Conservation (phyloP, 2,888 invertebrate species). For the Lymantria monacha region DNA sequence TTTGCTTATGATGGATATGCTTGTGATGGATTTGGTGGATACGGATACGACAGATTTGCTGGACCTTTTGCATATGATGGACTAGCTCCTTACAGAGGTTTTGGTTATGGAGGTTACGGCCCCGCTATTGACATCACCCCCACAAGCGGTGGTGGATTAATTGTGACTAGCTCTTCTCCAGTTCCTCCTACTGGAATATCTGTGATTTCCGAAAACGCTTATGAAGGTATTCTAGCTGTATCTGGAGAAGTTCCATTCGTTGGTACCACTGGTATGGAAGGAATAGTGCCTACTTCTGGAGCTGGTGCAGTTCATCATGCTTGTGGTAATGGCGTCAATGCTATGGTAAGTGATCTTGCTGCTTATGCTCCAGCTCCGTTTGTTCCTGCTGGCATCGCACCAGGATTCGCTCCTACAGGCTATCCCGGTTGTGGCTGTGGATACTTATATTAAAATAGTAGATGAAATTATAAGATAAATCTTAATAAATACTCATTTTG, state of each 20-base stretch:
- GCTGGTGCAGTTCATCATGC: slow-evolving; percentile 37
- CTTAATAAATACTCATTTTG: too few relatives aligned
- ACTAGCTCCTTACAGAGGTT: neutral
- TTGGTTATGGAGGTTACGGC: neutral
- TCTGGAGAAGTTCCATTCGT: slow-evolving; percentile 50
- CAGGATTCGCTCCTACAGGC: too few relatives aligned
- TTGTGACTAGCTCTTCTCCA: neutral
- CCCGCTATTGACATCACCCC: neutral
- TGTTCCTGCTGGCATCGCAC: neutral
- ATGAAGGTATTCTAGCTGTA: slow-evolving; percentile 23
- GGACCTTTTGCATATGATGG: neutral
- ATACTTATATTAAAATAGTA: too few relatives aligned
- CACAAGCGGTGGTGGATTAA: neutral
- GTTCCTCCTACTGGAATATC: neutral
- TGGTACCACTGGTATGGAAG: slow-evolving; percentile 36
- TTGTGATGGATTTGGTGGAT: neutral
- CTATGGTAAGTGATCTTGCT: slow-evolving; percentile 18
- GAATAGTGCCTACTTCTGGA: slow-evolving; percentile 33
- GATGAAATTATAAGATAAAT: too few relatives aligned
- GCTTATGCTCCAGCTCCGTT: neutral
- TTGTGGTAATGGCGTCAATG: slow-evolving; percentile 38
- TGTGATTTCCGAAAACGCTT: slow-evolving; percentile 23
- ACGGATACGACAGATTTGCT: neutral
- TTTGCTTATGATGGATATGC: neutral
- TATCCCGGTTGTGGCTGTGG: too few relatives aligned